These are phyloP conservation scores for Drosophila differens DNA, from an alignment of 2,888 invertebrate species.

Conservation along the genomic window DNA sequence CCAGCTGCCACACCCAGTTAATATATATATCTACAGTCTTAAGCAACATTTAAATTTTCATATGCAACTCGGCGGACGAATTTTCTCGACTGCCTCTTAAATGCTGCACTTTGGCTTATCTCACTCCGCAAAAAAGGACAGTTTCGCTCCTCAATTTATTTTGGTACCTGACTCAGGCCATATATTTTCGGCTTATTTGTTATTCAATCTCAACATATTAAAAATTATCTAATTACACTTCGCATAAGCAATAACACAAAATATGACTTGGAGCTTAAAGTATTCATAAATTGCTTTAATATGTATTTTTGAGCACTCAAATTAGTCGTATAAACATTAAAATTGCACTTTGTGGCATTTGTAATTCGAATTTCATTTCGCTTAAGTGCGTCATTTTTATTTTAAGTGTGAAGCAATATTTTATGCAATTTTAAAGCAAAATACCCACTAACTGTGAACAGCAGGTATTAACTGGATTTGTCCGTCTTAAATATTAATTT, in stretches of 20 bases:
- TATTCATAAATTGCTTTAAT: conserved; percentile 55
- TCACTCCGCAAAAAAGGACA: conserved; percentile 65
- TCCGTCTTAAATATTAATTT: background rate
- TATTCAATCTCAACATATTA: conserved; percentile 42
- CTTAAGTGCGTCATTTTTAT: conserved; percentile 34
- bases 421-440: background rate
- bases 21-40: conserved; percentile 6
- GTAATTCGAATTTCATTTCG: conserved; percentile 25
- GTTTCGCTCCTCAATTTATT: conserved; percentile 30
- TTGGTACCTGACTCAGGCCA: conserved; percentile 45
- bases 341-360: conserved; percentile 21
- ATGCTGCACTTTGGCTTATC: conserved; percentile 50
- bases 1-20: conserved; percentile 55
- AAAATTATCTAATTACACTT: conserved; percentile 56
- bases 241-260: conserved; percentile 34
- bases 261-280: conserved; percentile 19
- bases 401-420: conserved; percentile 6
- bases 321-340: conserved; percentile 15
- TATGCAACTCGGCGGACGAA: conserved; percentile 15
- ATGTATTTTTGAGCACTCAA: conserved; percentile 33
- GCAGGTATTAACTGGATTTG: background rate
- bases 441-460: background rate
- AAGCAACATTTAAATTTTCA: background rate
- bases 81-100: conserved; percentile 59
- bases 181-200: conserved; percentile 53